Evolutionary conservation across 2,797 vertebrate species (phyloP), one percentile per base, ranked within the genome.

Genomic region (Oreortyx pictus): DNA sequence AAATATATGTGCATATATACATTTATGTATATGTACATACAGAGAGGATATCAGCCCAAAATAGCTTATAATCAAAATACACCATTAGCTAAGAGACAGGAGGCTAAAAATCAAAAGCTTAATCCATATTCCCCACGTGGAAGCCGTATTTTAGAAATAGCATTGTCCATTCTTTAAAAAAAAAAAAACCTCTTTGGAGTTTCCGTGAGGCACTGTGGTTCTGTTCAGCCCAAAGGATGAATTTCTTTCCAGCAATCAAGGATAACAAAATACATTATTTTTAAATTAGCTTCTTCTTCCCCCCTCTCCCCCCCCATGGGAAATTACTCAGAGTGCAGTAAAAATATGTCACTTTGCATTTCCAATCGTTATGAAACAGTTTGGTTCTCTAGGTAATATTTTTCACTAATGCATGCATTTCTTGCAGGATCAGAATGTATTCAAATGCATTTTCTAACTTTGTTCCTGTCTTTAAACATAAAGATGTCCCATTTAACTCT

Each of bases 261-360:
- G 78, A 88, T 91, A 96, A 83, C 77, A 68, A 70, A 93, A 89
- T 43, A 52, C 65, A 49, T 78, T 77, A 82, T 88, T 96, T 94
- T 90, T 72, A 70, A 96, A 91, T 92, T 89, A 97, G 93, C 87
- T 96, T 37, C 82, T 84, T 41, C 84, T 84, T 84, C 86, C 13
- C 39, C 39, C 39, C 39, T n/a, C 39, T 13, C 39, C 12, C 39
- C 39, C 39, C 13, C 39, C 87, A 92, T 11, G 88, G 88, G 71
- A 95, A 96, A 79, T 96, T 88, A 86, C 91, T 95, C 67, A 62
- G 57, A 66, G n/a, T 41, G 29, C 46, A 94, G 79, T 46, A 56
- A 68, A 68, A 94, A 93, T 50, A 68, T 89, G 94, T 74, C 66
- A 67, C 9, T 66, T 89, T 85, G 29, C 91, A 70, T 94, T 97